Base-by-base conservation (phyloP, 1,140 invertebrate species). In the Anoplolepis gracilipes region DNA sequence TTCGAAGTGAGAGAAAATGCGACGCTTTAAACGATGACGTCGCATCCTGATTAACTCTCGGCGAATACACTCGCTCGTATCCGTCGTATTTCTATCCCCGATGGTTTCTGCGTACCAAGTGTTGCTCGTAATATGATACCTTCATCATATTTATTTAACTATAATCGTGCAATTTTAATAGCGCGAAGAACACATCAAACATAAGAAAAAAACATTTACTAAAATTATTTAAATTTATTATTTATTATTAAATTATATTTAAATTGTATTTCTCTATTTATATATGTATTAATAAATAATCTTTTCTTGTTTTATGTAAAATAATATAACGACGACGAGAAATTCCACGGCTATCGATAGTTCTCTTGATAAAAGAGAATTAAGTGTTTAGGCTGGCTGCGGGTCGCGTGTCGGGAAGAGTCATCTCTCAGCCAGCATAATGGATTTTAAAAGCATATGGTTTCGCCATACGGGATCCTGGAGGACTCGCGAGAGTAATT, bases 341-440 rank as follows among this genome's bases (percentile, higher is more conserved):
- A 30, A 81, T 76, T 88, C 86, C 69, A 88, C 30, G 82, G 69
- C 42, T 76, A 89, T 84, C 67, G 49, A 42, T 84, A 78, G 39
- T 49, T 64, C 36, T 79, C 49, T 36, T 61, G 75, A 86, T 86
- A 82, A 85, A 85, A 39, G 85, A 64, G 79, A 85, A 87, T 87
- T 49, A 87, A 87, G 62, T 77, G 59, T 79, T 87, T 84, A 33
- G 61, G 49, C 73, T 89, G 39, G 85, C 79, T 93, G 92, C 92
- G 92, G 92, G 92, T 93, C 92, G 92, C 92, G 91, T 92, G 92
- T 91, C 92, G 76, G 62, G 28, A 86, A 87, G 86, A 92, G 90
- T 92, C 92, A 92, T 92, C 87, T 92, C 86, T 90, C 90, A 72
- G 85, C 91, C 92, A 92, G 90, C 92, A 93, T 93, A 53, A 77